A percentile compares a stretch with the other conserved stretches of the same genome.
Evolutionary conservation across 2,888 invertebrate species (phyloP).

Genomic region (Coronaproctus castanopsis): DNA sequence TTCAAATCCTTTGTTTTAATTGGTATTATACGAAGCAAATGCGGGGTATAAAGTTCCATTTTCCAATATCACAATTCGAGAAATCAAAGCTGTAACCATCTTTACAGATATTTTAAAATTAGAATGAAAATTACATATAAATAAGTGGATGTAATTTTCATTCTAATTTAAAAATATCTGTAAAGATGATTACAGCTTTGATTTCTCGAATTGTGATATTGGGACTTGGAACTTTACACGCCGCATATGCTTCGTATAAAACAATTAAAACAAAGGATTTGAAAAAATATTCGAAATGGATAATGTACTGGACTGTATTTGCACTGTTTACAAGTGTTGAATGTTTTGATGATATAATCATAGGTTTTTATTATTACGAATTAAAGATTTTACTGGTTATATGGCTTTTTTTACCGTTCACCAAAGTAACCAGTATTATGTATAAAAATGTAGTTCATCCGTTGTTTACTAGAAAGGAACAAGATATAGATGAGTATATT

Average conservation of each 20-base stretch:
- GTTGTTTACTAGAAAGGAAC: constrained; percentile 70
- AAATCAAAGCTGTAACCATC: constrained; percentile 9
- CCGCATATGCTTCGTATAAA: constrained; percentile 97
- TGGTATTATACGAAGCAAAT: constrained; percentile 95
- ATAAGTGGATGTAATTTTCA: too few relatives aligned
- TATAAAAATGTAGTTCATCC: constrained; percentile 95
- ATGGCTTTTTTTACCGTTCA: constrained; percentile 89
- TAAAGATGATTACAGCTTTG: constrained; percentile 8
- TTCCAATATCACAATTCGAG: constrained; percentile 37
- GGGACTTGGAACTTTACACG: constrained; percentile 91
- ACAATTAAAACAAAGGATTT: constrained; percentile 95
- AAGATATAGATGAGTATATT: constrained; percentile 88
- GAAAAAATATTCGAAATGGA: constrained; percentile 99
- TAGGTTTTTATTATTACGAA: constrained; percentile 88
- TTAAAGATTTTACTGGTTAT: constrained; percentile 86
- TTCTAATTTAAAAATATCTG: too few relatives aligned
- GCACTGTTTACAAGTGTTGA: constrained; percentile 86
- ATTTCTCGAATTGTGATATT: constrained; percentile 31
- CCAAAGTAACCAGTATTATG: constrained; percentile 84
- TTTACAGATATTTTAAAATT: too few relatives aligned
- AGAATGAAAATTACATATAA: too few relatives aligned
- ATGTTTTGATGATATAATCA: constrained; percentile 85
- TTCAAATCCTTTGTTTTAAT: constrained; percentile 95
- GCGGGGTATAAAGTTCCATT: constrained; percentile 97
- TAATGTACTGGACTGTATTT: constrained; percentile 99